Percentiles rank a stretch among this genome's conserved stretches.
Conservation (phyloP, 2,113 vertebrate species). For the Anoura caudifer region DNA sequence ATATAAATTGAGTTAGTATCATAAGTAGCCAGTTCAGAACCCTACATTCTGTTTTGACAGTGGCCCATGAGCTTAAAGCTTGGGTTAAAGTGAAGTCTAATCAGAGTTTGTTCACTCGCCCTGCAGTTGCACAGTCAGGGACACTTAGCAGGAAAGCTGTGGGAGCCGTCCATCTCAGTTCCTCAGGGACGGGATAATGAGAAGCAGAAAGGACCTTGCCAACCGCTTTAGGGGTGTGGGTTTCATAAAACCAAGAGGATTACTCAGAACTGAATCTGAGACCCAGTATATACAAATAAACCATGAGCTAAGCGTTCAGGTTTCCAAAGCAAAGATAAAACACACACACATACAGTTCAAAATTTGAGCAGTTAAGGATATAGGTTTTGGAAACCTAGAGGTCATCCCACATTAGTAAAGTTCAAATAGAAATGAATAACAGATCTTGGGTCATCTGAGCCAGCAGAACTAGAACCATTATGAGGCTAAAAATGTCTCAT, state of each 20-base stretch:
- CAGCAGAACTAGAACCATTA: not conserved
- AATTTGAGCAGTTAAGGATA: not conserved
- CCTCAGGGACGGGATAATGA: not conserved
- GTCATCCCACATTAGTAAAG: not conserved
- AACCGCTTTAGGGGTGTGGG: not conserved
- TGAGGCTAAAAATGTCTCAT: not conserved
- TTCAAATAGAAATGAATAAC: not conserved
- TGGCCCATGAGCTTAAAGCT: not conserved
- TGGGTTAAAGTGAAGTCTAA: not conserved
- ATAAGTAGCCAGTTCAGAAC: not conserved
- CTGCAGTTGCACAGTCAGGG: not conserved
- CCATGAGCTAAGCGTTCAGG: not conserved
- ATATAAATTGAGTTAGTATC: not conserved
- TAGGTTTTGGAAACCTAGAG: not conserved
- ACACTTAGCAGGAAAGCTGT: not conserved
- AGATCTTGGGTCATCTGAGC: not conserved
- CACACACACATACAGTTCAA: not conserved
- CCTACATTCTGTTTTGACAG: not conserved
- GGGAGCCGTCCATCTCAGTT: not conserved
- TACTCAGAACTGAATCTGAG: not conserved
- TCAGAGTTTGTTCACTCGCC: not conserved
- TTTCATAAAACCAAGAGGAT: not conserved
- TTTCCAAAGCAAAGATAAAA: constrained; percentile 24
- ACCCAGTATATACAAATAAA: not conserved
- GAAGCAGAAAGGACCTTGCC: not conserved